These are phyloP conservation scores for Argopecten irradians DNA, from an alignment of 1,140 invertebrate genomes.

Conservation along the genomic window DNA sequence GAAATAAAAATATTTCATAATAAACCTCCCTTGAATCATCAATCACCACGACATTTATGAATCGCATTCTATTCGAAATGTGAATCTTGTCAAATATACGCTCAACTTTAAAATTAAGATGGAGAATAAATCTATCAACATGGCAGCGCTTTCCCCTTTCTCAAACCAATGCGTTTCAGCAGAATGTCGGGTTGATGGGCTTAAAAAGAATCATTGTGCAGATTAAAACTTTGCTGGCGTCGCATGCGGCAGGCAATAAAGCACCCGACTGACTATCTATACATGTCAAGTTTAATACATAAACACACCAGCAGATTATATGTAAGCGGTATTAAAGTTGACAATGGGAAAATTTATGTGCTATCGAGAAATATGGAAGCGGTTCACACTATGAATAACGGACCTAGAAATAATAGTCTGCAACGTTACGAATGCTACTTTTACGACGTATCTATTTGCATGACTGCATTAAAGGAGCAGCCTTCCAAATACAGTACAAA, in stretches of 20 bases:
- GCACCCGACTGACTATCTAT: not conserved
- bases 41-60: not conserved
- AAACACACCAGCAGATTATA: not conserved
- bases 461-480: no score
- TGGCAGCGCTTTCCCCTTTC: not conserved
- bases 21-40: not conserved
- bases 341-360: not conserved
- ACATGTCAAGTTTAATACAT: not conserved
- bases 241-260: not conserved
- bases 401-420: no score
- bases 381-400: no score
- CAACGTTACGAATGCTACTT: no score
- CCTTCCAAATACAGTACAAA: no score
- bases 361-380: not conserved
- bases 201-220: not conserved
- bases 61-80: not conserved
- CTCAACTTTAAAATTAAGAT: no score
- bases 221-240: not conserved
- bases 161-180: not conserved
- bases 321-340: not conserved
- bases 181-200: not conserved
- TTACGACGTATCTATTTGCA: no score
- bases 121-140: no score
- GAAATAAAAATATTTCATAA: not conserved
- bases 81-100: not conserved